A percentile compares a stretch with the other conserved stretches of the same genome.
Evolutionary conservation across 2,797 vertebrate species (phyloP).

Genomic region (Macropodus opercularis): DNA sequence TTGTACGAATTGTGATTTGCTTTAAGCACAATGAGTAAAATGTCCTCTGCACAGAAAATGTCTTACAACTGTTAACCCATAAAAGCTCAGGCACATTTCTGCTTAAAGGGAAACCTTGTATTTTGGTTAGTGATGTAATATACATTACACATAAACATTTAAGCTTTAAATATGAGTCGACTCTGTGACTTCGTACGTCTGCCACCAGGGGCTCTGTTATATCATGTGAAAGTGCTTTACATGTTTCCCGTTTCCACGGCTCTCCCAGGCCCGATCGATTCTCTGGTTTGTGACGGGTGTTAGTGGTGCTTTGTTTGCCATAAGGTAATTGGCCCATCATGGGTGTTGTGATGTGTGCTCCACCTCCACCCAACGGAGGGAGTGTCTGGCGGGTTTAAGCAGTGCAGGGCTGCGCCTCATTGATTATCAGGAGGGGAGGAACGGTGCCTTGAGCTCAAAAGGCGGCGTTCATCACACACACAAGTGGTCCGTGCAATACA

Average conservation of each 20-base stretch:
- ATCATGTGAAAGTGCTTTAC: constrained; percentile 4
- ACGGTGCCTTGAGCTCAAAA: constrained; percentile 34
- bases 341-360: constrained; percentile 63
- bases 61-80: no score
- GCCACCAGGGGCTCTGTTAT: constrained; percentile 5
- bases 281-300: constrained; percentile 66
- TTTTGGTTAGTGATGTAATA: no score
- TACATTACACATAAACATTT: no score
- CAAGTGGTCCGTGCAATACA: constrained; percentile 53
- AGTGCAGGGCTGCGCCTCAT: constrained; percentile 54
- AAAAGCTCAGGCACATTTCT: no score
- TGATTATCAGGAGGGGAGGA: constrained; percentile 36
- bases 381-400: constrained; percentile 61
- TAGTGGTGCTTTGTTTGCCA: constrained; percentile 70
- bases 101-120: no score
- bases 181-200: constrained; percentile 1
- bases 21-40: no score
- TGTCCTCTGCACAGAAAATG: no score
- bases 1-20: no score
- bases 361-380: constrained; percentile 40
- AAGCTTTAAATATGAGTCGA: no score
- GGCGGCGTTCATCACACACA: constrained; percentile 39
- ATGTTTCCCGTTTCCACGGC: constrained; percentile 26
- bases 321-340: constrained; percentile 80
- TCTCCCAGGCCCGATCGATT: constrained; percentile 62